Base-by-base conservation (phyloP, 1,140 invertebrate genomes). In the Drosophila orena region DNA sequence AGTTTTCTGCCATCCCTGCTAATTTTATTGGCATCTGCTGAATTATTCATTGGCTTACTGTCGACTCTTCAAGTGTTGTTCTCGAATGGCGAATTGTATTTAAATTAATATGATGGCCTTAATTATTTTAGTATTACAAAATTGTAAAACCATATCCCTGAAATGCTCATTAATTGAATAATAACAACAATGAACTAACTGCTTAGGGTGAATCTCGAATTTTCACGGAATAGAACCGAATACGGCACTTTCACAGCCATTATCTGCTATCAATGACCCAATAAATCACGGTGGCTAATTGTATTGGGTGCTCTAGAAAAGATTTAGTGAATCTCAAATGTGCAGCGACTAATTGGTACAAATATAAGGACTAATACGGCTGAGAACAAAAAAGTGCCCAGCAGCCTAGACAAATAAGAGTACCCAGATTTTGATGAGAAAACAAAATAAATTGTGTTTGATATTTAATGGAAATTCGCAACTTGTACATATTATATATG, bases 21-120 rank as follows among this genome's bases (percentile, higher is more conserved):
- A 2, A 30, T 57, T 12, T 43, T 42, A n/a, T 27, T 57, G 27
- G 20, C 4, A 27, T 12, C 40, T 14, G 0, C 3, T 64, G n/a
- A 58, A 58, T 27, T 27, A 57, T 64, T 64, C 14, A 58, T 22
- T 44, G 43, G 4, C 3, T 58, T 4, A 12, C 10, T 22, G 42
- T 20, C 24, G 24, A 24, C 15, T 15, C 0, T 20, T 12, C 12
- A 10, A 44, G 10, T 44, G 4, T 10, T 4, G 1, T 44, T 22
- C 17, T 44, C 1, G 1, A 22, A 44, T 15, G 17, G 4, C 11
- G 11, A 22, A 44, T 22, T 44, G 0, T 20, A 4, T 22, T 27
- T 27, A 27, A 27, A 27, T 27, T 27, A 6, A 27, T 6, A 27
- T 7, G 6, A 7, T 27, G 0, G 1, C 6, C 6, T 27, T 27